Conservation (phyloP, 2,113 vertebrate genomes). For the Nyctereutes procyonoides region DNA sequence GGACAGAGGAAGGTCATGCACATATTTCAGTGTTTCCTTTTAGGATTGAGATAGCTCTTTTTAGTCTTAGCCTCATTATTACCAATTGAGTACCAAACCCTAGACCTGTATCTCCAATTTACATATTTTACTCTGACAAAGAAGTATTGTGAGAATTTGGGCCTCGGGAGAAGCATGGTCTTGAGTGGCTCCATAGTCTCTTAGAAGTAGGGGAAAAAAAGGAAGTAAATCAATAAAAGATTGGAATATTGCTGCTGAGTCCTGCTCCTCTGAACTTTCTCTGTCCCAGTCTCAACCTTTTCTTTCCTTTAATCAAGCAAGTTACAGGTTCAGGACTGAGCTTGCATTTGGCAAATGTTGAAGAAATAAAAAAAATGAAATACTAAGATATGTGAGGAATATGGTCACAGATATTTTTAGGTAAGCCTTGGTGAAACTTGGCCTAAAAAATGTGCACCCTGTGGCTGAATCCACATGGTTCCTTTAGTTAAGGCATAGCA, state of each 20-base stretch:
- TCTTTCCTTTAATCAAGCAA: not conserved
- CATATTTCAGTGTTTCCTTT: not conserved
- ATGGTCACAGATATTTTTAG: not conserved
- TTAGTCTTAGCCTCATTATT: not conserved
- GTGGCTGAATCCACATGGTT: not conserved
- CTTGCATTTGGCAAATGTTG: not conserved
- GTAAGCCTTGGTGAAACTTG: not conserved
- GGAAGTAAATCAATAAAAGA: not conserved
- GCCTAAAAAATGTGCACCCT: not conserved
- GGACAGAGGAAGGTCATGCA: not conserved
- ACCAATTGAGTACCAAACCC: not conserved
- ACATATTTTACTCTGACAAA: not conserved
- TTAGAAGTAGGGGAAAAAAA: not conserved
- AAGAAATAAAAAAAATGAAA: slow-evolving; percentile 54
- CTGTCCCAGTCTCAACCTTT: not conserved
- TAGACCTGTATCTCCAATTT: not conserved
- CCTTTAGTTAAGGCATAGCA: not conserved
- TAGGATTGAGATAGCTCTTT: not conserved
- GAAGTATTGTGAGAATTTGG: not conserved
- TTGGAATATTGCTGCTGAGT: not conserved
- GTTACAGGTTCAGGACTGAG: not conserved
- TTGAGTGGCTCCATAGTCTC: not conserved
- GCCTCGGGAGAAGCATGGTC: not conserved
- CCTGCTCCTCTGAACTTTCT: not conserved
- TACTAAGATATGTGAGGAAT: not conserved